Conservation (phyloP, 2,888 invertebrate genomes). For the Melipona beecheii region DNA sequence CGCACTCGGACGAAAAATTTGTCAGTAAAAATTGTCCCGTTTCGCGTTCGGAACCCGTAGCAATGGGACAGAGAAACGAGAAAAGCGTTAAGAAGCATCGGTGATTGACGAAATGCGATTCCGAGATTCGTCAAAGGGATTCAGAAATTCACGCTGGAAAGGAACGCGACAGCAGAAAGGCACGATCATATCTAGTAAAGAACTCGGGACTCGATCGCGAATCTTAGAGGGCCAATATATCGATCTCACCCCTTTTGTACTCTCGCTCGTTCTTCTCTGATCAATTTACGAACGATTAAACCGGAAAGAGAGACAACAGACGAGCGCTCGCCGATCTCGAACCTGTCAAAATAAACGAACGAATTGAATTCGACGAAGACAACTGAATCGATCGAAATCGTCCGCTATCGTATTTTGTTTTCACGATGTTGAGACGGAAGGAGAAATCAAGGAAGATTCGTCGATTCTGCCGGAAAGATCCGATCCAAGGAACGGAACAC, state of each 20-base stretch:
- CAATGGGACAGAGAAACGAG: background rate
- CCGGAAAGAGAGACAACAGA: slow-evolving; percentile 36
- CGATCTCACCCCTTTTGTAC: slow-evolving; percentile 1
- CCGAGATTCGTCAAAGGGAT: background rate
- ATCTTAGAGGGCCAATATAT: slow-evolving; percentile 22
- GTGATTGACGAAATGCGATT: slow-evolving; percentile 2
- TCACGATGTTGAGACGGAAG: background rate
- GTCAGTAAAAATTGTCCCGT: background rate
- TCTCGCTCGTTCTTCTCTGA: background rate
- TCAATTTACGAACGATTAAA: slow-evolving; percentile 27
- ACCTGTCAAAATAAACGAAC: background rate
- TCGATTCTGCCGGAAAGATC: slow-evolving; percentile 2
- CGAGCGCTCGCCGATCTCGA: background rate
- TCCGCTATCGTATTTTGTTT: background rate
- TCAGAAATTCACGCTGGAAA: slow-evolving; percentile 4
- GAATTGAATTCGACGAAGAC: slow-evolving; percentile 2
- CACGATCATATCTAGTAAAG: background rate
- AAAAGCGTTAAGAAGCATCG: background rate
- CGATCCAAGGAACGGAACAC: slow-evolving; percentile 50
- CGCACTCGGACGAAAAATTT: background rate
- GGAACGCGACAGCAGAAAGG: background rate
- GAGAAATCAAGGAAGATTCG: slow-evolving; percentile 9
- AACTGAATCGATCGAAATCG: slow-evolving; percentile 10
- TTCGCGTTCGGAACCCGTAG: background rate
- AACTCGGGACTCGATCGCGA: background rate